Base-by-base conservation (phyloP, 2,797 vertebrate species). In the Cephalopachus bancanus region DNA sequence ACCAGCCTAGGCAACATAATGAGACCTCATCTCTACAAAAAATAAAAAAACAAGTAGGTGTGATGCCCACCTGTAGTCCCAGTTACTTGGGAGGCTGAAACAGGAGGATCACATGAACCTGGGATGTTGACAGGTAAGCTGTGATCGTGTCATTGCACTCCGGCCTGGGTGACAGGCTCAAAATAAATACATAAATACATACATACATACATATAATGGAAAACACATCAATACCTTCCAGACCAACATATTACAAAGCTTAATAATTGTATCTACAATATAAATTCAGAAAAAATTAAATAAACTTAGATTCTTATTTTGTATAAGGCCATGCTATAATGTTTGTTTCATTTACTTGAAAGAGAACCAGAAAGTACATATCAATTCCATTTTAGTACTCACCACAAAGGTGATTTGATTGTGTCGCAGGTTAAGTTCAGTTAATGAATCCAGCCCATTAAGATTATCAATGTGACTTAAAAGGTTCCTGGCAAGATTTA, bases 401-500 rank as follows among this genome's bases (percentile, higher is more conserved):
- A 99, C 99, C 99, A 99, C 98, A 92, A 93, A 87, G 94, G 98
- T 99, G 98, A 99, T 99, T 98, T 98, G 98, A 98, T 99, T 99
- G 97, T 99, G 98, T 83, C 98, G 98, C 22, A 99, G 98, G 98
- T 99, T 99, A 90, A 99, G 99, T 94, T 99, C 99, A 60, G 98
- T 99, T 96, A 99, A 98, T 0, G 98, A 99, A 95, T 99, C 98
- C 98, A 99, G 97, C 51, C 99, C 99, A n/a, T 96, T 98, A 88
- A 99, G 98, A 76, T 99, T 99, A 98, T 99, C 99, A 62, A 99
- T 98, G 10, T 98, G 98, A 75, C 98, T 98, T 95, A 99, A 99
- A 90, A 97, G 96, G 98, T 99, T 99, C 96, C 99, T 99, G 81
- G 99, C 99, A 97, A 99, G 98, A 98, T 99, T 99, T 98, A 99